phyloP scores from a whole-genome alignment of 1,140 invertebrate species.

The Calliopsis andreniformis region DNA sequence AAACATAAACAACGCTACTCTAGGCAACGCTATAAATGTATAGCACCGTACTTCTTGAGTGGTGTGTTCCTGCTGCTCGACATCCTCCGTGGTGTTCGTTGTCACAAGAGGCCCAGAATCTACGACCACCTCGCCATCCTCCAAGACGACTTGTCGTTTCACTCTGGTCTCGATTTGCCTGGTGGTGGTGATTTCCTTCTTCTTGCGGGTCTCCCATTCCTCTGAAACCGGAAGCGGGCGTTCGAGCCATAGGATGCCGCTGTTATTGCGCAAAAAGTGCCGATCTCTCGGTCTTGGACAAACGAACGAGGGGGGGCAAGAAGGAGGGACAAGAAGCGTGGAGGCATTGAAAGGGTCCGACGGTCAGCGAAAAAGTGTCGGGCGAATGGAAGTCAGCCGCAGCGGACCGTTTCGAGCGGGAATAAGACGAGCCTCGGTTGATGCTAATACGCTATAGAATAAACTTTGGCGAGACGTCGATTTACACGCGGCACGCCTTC shows the following conservation, averaged over 20 bases:
- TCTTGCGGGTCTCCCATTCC: conserved; percentile 94
- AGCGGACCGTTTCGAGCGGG: conserved; percentile 1
- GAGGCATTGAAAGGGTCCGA: background rate
- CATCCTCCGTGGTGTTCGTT: conserved; percentile 93
- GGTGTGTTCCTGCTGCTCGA: conserved; percentile 92
- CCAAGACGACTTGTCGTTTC: conserved; percentile 92
- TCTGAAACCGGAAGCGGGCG: conserved; percentile 82
- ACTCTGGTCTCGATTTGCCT: conserved; percentile 94
- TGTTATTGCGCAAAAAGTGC: conserved; percentile 34
- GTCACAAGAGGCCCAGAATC: conserved; percentile 94
- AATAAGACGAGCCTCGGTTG: background rate
- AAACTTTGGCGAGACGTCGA: conserved; percentile 6
- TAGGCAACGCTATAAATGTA: too few relatives aligned
- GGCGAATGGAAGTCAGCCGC: background rate
- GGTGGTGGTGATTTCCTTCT: conserved; percentile 92
- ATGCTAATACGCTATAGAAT: background rate
- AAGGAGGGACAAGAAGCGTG: background rate
- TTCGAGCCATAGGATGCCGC: background rate
- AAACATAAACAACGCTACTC: too few relatives aligned
- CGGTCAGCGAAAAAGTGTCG: background rate
- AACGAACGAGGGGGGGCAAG: conserved; percentile 19
- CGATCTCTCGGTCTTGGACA: conserved; percentile 35
- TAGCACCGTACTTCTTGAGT: conserved; percentile 88
- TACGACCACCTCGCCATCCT: conserved; percentile 93
- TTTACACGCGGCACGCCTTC: conserved; percentile 24